Percentiles rank a stretch among this genome's conserved stretches.
phyloP scores from a whole-genome alignment of 2,888 invertebrate genomes.

The Patella ulyssiponensis region DNA sequence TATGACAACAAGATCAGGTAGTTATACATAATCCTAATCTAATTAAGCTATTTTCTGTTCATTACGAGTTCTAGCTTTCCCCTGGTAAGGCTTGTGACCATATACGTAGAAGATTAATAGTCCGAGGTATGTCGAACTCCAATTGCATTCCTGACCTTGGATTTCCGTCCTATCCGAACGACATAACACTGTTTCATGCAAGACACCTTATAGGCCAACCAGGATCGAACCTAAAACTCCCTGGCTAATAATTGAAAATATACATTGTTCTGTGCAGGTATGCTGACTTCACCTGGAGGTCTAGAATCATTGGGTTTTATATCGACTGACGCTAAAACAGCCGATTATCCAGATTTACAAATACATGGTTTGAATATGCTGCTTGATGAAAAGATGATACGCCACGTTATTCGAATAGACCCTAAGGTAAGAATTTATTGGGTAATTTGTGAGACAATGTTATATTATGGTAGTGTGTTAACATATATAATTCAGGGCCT shows the following conservation, averaged over 20 bases:
- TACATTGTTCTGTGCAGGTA: background rate
- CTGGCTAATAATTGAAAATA: background rate
- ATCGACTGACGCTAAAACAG: background rate
- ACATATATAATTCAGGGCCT: too few relatives aligned
- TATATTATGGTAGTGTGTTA: too few relatives aligned
- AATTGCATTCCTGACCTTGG: background rate
- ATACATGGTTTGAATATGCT: background rate
- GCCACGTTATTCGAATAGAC: background rate
- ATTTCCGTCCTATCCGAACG: background rate
- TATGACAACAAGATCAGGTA: slow-evolving; percentile 45
- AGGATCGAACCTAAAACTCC: background rate
- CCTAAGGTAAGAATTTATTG: too few relatives aligned
- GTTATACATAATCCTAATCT: background rate
- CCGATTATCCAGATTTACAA: background rate
- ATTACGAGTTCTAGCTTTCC: too few relatives aligned
- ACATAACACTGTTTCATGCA: too few relatives aligned
- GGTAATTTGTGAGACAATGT: too few relatives aligned
- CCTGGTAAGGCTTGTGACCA: background rate
- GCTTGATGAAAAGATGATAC: background rate
- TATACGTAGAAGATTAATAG: background rate
- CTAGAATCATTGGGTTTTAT: background rate
- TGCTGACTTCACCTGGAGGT: background rate
- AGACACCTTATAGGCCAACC: too few relatives aligned
- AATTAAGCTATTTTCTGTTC: too few relatives aligned
- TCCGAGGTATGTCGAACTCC: background rate